Percentiles rank a stretch among this genome's conserved stretches.
phyloP scores from a whole-genome alignment of 2,888 invertebrate genomes.

The Caprella mutica region DNA sequence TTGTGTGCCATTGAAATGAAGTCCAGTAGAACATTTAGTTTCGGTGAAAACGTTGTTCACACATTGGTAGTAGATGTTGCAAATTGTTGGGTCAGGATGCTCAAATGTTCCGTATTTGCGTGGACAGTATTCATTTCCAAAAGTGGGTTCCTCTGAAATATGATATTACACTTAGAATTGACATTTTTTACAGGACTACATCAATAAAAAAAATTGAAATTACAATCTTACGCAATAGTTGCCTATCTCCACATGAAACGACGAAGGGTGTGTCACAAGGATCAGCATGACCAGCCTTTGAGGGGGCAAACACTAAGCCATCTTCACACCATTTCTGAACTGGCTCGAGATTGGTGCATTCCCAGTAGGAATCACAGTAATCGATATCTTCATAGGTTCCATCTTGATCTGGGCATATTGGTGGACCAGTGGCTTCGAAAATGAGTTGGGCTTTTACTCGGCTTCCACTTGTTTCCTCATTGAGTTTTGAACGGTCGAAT shows the following conservation, averaged over 20 bases:
- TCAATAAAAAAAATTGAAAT: neutral
- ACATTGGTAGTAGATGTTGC: conserved; percentile 79
- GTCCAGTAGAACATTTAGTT: conserved; percentile 71
- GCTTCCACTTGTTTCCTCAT: too few species aligned
- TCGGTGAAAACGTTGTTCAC: conserved; percentile 61
- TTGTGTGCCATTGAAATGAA: conserved; percentile 77
- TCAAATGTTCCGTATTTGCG: conserved; percentile 82
- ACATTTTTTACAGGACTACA: too few species aligned
- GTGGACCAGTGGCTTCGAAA: neutral
- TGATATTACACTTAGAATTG: too few species aligned
- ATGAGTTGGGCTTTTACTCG: neutral
- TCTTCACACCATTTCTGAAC: conserved; percentile 71
- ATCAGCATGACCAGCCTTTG: conserved; percentile 65
- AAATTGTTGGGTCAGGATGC: conserved; percentile 67
- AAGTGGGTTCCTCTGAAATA: conserved; percentile 28
- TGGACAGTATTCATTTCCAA: conserved; percentile 49
- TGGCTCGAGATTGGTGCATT: conserved; percentile 60
- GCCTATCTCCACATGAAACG: conserved; percentile 77
- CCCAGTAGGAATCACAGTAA: conserved; percentile 79
- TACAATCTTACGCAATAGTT: conserved; percentile 66
- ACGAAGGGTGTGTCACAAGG: conserved; percentile 89
- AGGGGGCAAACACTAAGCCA: conserved; percentile 74
- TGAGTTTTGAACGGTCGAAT: too few species aligned
- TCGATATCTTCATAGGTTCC: conserved; percentile 66
- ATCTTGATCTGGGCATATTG: conserved; percentile 63